Percentiles rank a stretch among this genome's conserved stretches.
Evolutionary conservation across 1,140 invertebrate genomes (phyloP).

Genomic region (Drosophila virilis): DNA sequence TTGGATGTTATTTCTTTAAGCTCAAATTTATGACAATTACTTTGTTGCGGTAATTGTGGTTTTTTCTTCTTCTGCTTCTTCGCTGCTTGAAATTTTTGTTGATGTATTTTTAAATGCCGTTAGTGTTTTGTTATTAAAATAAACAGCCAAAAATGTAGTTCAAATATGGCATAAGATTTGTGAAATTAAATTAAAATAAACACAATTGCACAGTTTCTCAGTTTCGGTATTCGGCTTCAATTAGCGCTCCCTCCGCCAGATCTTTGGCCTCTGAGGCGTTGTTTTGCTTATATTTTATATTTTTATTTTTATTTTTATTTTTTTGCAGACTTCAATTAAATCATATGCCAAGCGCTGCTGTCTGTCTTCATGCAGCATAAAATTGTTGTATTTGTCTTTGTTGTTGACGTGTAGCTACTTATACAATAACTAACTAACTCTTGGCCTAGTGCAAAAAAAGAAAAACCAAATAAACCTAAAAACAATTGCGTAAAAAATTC

Average conservation of each 20-base stretch:
- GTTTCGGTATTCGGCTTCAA: constrained; percentile 33
- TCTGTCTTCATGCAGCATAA: constrained; percentile 60
- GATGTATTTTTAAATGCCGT: constrained; percentile 70
- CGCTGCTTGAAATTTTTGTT: constrained; percentile 46
- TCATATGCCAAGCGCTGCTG: constrained; percentile 59
- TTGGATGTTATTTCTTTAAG: constrained; percentile 16
- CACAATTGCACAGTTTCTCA: constrained; percentile 42
- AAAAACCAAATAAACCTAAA: constrained; percentile 49
- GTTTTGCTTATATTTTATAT: not conserved
- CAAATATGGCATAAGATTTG: constrained; percentile 70
- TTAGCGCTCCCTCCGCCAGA: constrained; percentile 20
- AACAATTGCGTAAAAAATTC: constrained; percentile 82
- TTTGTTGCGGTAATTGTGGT: constrained; percentile 49
- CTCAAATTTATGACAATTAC: constrained; percentile 69
- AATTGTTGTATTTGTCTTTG: constrained; percentile 49
- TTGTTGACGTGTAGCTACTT: constrained; percentile 50
- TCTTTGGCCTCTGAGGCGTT: constrained; percentile 13
- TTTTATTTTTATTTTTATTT: constrained; percentile 33
- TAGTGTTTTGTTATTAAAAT: constrained; percentile 61
- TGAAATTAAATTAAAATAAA: constrained; percentile 77
- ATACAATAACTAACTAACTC: constrained; percentile 66
- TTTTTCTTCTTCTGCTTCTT: constrained; percentile 12
- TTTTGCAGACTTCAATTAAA: constrained; percentile 66
- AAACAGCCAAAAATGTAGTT: constrained; percentile 33
- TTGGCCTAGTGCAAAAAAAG: constrained; percentile 57